phyloP scores from a whole-genome alignment of 2,888 invertebrate genomes.

The Sarcophaga variegata region DNA sequence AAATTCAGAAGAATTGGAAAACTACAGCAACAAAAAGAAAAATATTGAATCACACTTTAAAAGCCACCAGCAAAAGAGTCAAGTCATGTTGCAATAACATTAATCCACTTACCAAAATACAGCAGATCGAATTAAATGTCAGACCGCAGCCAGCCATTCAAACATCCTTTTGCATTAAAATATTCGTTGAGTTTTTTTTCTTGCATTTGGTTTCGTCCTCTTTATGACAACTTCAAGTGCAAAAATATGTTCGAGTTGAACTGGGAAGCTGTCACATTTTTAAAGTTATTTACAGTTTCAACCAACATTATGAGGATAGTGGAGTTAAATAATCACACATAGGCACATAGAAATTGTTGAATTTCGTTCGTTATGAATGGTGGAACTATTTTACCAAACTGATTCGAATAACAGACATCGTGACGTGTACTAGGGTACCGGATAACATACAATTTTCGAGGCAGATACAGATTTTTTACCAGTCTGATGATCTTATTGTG shows the following conservation, averaged over 20 bases:
- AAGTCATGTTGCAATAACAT: conserved; percentile 48
- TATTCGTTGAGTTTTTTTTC: not conserved
- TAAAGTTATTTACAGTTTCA: conserved; percentile 1
- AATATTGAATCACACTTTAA: conserved; percentile 24
- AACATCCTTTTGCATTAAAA: conserved; percentile 38
- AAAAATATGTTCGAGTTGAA: conserved; percentile 18
- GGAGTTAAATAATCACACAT: no score
- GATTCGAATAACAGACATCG: no score
- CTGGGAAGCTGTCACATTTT: conserved; percentile 1
- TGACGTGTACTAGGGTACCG: no score
- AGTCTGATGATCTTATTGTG: no score
- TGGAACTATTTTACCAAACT: no score
- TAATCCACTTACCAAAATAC: conserved; percentile 39
- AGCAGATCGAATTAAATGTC: conserved; percentile 48
- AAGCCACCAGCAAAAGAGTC: conserved; percentile 12
- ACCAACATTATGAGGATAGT: not conserved
- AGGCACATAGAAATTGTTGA: no score
- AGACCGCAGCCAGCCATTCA: conserved; percentile 34
- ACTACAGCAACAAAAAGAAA: not conserved
- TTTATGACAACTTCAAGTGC: conserved; percentile 54
- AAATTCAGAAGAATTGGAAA: not conserved
- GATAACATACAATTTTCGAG: no score
- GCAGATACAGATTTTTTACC: no score
- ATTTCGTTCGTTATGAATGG: no score
- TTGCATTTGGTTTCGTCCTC: not conserved